Evolutionary conservation across 2,888 invertebrate species (phyloP), one percentile per base, ranked within the genome.

Genomic region (Agonopterix arenella): DNA sequence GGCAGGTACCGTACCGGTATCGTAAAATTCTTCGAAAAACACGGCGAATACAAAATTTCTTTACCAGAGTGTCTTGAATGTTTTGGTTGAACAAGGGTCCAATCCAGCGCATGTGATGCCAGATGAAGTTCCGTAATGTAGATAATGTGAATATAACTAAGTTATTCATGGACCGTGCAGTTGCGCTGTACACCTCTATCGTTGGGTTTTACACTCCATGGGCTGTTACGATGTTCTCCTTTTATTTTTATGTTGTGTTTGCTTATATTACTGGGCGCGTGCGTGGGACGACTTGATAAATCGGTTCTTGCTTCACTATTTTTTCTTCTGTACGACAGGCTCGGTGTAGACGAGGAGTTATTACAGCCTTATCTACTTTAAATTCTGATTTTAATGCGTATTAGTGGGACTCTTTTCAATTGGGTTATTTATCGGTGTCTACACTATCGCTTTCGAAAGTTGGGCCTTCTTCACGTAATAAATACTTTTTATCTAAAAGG

Each of bases 61-160:
- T 61, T 64, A 58, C 63, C 59, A 59, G 60, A 62, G 67, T 70
- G 63, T 75, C 64, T 68, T 70, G 58, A 59, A 58, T 62, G 58
- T 68, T 73, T 73, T 69, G 61, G 69, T 76, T 71, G 66, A 66
- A 68, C 66, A 63, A 68, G 82, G 83, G 80, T 82, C 80, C 81
- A 81, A 76, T 48, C 47, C 45, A 70, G 72, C 73, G 66, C 69
- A 71, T 70, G 72, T 73, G 71, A 70, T 70, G 65, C 83, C 88
- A 85, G 88, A 88, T 85, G 79, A 82, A 85, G 89, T 83, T 85
- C 84, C 81, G 74, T 76, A 73, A 74, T 88, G 88, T 88, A 88
- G 86, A 88, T 88, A 88, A 84, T 89, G 88, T 89, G 86, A 86
- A 89, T 88, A 88, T 81, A 75, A 78, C 79, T 84, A 88, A 85